Evolutionary conservation across 2,888 invertebrate genomes (phyloP).

Genomic region (Dryadula phaetusa): DNA sequence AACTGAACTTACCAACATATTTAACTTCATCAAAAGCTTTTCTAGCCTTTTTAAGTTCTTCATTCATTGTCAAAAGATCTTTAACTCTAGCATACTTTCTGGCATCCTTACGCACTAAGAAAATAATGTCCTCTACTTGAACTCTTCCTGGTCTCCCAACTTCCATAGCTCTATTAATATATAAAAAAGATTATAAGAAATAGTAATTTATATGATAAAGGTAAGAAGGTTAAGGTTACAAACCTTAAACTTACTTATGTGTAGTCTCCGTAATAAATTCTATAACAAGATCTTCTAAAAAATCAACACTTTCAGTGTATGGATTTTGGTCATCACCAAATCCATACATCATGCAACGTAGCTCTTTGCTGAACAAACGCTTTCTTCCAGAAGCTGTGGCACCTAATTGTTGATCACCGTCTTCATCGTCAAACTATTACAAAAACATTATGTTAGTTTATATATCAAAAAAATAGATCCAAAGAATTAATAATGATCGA

Average conservation of each 20-base stretch:
- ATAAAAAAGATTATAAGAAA: neutral
- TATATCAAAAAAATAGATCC: neutral
- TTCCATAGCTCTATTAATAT: constrained; percentile 92
- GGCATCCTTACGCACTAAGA: constrained; percentile 96
- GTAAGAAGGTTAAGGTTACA: no score
- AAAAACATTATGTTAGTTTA: constrained; percentile 2
- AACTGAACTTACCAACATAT: constrained; percentile 91
- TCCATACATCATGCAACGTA: constrained; percentile 99
- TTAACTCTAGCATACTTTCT: constrained; percentile 99
- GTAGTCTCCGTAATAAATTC: constrained; percentile 98
- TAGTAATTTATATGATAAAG: neutral
- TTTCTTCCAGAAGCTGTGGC: constrained; percentile 90
- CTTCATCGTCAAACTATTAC: constrained; percentile 86
- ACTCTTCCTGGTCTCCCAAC: constrained; percentile 98
- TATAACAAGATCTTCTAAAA: constrained; percentile 98
- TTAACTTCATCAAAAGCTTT: constrained; percentile 99
- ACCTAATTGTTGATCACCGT: constrained; percentile 88
- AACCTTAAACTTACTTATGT: constrained; percentile 73
- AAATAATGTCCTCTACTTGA: constrained; percentile 99
- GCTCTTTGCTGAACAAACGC: constrained; percentile 94
- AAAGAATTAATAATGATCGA: neutral
- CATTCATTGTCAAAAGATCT: constrained; percentile 98
- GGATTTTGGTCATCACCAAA: constrained; percentile 99
- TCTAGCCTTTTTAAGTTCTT: constrained; percentile 98
- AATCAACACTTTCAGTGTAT: constrained; percentile 98